Evolutionary conservation across 1,140 invertebrate genomes (phyloP), one percentile per base, ranked within the genome.

Genomic region (Mya arenaria): DNA sequence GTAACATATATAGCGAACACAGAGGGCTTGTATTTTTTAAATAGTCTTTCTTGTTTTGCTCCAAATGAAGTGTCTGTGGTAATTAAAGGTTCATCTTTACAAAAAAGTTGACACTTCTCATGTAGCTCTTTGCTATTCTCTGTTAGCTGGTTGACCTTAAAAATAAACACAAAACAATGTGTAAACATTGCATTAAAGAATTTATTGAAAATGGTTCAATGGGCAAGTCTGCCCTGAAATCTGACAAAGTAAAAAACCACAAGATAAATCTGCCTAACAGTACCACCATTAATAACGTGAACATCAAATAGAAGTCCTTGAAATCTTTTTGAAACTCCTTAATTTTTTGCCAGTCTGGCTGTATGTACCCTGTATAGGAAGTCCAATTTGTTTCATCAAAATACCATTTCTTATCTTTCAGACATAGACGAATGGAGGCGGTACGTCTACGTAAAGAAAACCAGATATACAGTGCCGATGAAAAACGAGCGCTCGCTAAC

Each of bases 371-470:
- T 13, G 44, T 10, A 13, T 48, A 48, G 10, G 10, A 48, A 13
- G n/a, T 48, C n/a, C n/a, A n/a, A n/a, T 48, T 13, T 13, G n/a
- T 13, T 13, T n/a, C 10, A 10, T 48, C 10, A n/a, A 48, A 48
- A 6, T 4, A n/a, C 6, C n/a, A 62, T n/a, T 58, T 69, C 1
- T 65, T 56, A 82, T 55, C 78, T 75, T 93, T 68, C 89, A 96
- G 99, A 89, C 99, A 99, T 95, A 96, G 99, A 15, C 95, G 98
- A 81, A 99, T 99, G 99, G 99, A 99, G 94, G 99, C 99, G 88
- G 99, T 99, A 1, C 97, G 99, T 94, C 96, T 99, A 66, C 95
- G 99, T 86, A 99, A 99, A 92, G 99, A 99, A 94, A 99, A 99
- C 94, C 98, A 99, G 94, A 98, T 99, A 92, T 99, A 99, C 94